phyloP scores from a whole-genome alignment of 2,888 invertebrate genomes.

The Cheilosia pagana region DNA sequence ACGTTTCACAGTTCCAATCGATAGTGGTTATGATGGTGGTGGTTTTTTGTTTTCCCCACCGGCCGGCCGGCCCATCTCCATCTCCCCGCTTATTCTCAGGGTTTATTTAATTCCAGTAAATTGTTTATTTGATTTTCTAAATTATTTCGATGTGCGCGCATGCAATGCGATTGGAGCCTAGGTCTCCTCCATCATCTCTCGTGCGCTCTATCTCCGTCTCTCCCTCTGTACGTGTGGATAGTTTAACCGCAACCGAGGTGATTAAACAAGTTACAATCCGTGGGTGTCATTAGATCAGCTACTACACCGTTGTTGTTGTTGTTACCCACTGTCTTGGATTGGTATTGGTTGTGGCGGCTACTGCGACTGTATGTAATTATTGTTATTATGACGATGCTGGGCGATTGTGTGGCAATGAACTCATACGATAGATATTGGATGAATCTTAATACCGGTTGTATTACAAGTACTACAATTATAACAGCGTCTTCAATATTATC shows the following conservation, averaged over 20 bases:
- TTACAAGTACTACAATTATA: constrained; percentile 8
- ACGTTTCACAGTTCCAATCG: constrained; percentile 25
- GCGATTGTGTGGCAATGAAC: constrained; percentile 69
- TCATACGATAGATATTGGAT: constrained; percentile 56
- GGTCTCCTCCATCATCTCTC: constrained; percentile 1
- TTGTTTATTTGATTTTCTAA: constrained; percentile 41
- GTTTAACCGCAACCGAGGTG: constrained; percentile 57
- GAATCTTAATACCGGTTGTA: constrained; percentile 56
- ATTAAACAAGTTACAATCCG: constrained; percentile 67
- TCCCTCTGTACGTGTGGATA: constrained; percentile 32
- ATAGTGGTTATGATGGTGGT: not conserved
- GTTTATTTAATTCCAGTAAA: constrained; percentile 5
- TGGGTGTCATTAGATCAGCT: constrained; percentile 73
- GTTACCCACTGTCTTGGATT: constrained; percentile 19
- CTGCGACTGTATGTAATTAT: constrained; percentile 40
- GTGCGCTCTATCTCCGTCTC: too few relatives aligned
- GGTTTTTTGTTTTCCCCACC: not conserved
- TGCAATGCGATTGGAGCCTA: constrained; percentile 31
- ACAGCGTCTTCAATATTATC: constrained; percentile 28
- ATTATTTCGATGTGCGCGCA: constrained; percentile 30
- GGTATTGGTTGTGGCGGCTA: constrained; percentile 14
- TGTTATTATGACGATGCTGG: constrained; percentile 50
- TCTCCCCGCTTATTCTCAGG: not conserved
- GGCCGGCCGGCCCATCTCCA: too few relatives aligned
- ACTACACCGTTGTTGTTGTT: constrained; percentile 31